Percentiles rank a stretch among this genome's conserved stretches.
Conservation (phyloP, 2,888 invertebrate species). For the Eledona agricola region DNA sequence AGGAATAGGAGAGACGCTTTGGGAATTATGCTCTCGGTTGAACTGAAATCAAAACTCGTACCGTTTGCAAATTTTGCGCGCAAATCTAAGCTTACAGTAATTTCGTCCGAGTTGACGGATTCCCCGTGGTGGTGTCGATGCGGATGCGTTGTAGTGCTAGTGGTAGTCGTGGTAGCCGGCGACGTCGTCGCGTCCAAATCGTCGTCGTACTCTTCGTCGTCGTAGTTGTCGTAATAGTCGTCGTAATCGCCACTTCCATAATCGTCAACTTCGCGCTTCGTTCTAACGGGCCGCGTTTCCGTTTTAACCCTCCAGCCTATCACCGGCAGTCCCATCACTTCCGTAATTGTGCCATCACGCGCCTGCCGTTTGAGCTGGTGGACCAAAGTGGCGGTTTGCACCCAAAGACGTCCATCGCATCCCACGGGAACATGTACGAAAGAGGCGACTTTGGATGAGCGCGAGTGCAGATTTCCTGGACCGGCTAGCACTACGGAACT, state of each 20-base stretch:
- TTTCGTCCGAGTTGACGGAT: conserved; percentile 43
- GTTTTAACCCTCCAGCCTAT: conserved; percentile 74
- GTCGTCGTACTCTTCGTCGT: conserved; percentile 60
- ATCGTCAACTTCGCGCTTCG: conserved; percentile 43
- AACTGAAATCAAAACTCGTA: conserved; percentile 28
- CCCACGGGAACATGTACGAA: conserved; percentile 73
- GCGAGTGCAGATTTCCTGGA: conserved; percentile 64
- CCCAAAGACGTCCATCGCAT: conserved; percentile 76
- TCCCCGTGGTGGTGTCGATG: conserved; percentile 65
- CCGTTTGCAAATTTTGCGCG: not conserved
- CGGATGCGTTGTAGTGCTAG: conserved; percentile 54
- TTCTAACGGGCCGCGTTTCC: conserved; percentile 58
- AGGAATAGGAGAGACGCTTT: conserved; percentile 12
- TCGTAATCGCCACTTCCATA: conserved; percentile 59
- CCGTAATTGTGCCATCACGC: conserved; percentile 75
- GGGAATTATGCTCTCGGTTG: conserved; percentile 32
- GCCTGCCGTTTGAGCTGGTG: conserved; percentile 75
- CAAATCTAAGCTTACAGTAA: conserved; percentile 40
- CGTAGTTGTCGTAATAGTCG: conserved; percentile 53
- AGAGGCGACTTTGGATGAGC: conserved; percentile 62
- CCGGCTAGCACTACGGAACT: conserved; percentile 65
- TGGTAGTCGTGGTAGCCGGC: conserved; percentile 41
- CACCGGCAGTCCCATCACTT: conserved; percentile 74
- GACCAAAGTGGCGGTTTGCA: conserved; percentile 72
- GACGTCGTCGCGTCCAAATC: conserved; percentile 51